Evolutionary conservation across 2,888 invertebrate species (phyloP).

Genomic region (Thysanoteuthis rhombus): DNA sequence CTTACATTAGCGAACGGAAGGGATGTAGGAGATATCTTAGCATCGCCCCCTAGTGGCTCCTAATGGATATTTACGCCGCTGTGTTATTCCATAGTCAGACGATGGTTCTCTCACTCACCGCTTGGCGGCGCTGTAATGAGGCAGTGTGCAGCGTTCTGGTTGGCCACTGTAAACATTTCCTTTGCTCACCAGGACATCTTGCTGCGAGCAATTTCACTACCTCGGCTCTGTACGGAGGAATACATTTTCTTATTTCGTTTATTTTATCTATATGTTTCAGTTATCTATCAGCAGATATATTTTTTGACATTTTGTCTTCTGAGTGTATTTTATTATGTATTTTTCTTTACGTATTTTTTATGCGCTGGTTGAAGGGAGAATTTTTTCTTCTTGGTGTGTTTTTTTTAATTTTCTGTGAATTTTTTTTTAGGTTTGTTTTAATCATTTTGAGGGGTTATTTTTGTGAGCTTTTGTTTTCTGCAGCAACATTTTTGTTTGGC

Average conservation of each 20-base stretch:
- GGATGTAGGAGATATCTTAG: not conserved
- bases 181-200: not conserved
- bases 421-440: not conserved
- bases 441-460: not conserved
- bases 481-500: not conserved
- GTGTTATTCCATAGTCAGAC: not conserved
- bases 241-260: not conserved
- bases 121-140: conserved; percentile 12
- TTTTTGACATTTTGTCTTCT: not conserved
- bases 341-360: not conserved
- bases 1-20: not conserved
- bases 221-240: not conserved
- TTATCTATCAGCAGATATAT: not conserved
- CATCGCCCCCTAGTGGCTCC: not conserved
- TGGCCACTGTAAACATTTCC: conserved; percentile 12
- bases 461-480: not conserved
- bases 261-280: not conserved
- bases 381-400: not conserved
- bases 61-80: conserved; percentile 12
- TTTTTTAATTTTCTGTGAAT: not conserved
- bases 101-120: not conserved
- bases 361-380: not conserved
- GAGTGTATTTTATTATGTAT: not conserved
- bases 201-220: conserved; percentile 12
- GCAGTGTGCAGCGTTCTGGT: not conserved